Percentiles rank a stretch among this genome's conserved stretches.
These are phyloP conservation scores for Caenorhabditis sp. DNA, from an alignment of 2,888 invertebrate genomes.

Conservation along the genomic window DNA sequence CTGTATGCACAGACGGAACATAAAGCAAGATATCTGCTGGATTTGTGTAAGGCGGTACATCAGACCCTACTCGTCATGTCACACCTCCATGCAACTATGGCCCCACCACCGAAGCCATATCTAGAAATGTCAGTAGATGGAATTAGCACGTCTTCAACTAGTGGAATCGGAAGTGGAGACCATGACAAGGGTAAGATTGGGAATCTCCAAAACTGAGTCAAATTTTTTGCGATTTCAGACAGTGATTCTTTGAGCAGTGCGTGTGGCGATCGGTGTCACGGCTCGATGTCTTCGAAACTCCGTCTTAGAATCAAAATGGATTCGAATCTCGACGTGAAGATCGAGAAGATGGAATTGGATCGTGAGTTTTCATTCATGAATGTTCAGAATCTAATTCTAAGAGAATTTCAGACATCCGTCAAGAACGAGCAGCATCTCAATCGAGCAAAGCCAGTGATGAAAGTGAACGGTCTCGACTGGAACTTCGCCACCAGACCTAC, in stretches of 20 bases:
- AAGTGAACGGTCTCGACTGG: constrained; percentile 55
- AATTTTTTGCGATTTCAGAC: constrained; percentile 28
- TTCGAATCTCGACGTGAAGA: constrained; percentile 73
- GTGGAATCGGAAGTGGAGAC: constrained; percentile 66
- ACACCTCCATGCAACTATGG: constrained; percentile 69
- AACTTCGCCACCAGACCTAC: constrained; percentile 49
- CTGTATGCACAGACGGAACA: constrained; percentile 94
- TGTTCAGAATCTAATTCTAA: not conserved
- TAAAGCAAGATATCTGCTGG: constrained; percentile 93
- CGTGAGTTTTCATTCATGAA: constrained; percentile 45
- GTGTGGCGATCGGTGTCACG: constrained; percentile 67
- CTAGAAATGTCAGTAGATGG: constrained; percentile 73
- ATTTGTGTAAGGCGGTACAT: constrained; percentile 93
- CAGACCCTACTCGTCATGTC: constrained; percentile 90
- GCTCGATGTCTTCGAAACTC: constrained; percentile 72
- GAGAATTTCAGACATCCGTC: constrained; percentile 65
- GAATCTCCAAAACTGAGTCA: not conserved
- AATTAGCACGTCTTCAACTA: constrained; percentile 67
- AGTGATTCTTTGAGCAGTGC: constrained; percentile 70
- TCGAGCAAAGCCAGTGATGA: constrained; percentile 69
- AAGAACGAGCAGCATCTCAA: constrained; percentile 73
- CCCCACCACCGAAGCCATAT: constrained; percentile 68
- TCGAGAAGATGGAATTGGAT: constrained; percentile 74
- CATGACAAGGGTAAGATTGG: constrained; percentile 54
- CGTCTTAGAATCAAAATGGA: constrained; percentile 72